phyloP scores from a whole-genome alignment of 2,888 invertebrate species.

The Allacma fusca region DNA sequence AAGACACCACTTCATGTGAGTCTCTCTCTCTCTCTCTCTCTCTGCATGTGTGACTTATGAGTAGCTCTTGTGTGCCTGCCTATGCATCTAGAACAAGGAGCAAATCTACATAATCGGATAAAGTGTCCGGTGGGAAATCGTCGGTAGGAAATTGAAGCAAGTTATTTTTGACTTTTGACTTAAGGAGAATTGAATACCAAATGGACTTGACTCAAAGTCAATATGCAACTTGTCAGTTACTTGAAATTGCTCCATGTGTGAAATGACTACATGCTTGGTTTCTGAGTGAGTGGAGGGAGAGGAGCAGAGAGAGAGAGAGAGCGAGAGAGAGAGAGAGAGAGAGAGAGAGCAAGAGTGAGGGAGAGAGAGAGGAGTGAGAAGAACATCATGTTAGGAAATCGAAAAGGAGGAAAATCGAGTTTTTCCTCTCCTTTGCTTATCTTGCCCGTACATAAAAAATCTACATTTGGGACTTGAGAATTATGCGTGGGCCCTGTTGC shows the following conservation, averaged over 20 bases:
- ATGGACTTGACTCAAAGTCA: constrained; percentile 38
- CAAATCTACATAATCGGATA: constrained; percentile 48
- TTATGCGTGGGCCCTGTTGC: constrained; percentile 24
- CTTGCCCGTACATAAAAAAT: constrained; percentile 9
- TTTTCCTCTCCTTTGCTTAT: constrained; percentile 20
- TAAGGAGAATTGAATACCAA: constrained; percentile 39
- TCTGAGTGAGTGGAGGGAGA: too few species aligned
- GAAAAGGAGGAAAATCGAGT: constrained; percentile 31
- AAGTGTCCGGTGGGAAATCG: constrained; percentile 43
- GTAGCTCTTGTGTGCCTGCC: neutral
- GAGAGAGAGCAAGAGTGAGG: neutral
- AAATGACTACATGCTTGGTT: neutral
- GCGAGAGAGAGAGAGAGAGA: constrained; percentile 2
- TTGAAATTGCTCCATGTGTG: constrained; percentile 36
- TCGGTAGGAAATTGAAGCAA: constrained; percentile 45
- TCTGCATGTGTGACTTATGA: constrained; percentile 12
- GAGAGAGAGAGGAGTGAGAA: neutral
- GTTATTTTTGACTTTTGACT: constrained; percentile 45
- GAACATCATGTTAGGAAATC: constrained; percentile 29
- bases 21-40: neutral
- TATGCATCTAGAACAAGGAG: neutral
- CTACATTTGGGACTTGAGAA: constrained; percentile 10
- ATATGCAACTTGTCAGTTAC: constrained; percentile 36
- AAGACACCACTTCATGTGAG: neutral
- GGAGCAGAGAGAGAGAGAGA: too few species aligned